Evolutionary conservation across 2,797 vertebrate genomes (phyloP).

Genomic region (Heteromormyrus szaboi): DNA sequence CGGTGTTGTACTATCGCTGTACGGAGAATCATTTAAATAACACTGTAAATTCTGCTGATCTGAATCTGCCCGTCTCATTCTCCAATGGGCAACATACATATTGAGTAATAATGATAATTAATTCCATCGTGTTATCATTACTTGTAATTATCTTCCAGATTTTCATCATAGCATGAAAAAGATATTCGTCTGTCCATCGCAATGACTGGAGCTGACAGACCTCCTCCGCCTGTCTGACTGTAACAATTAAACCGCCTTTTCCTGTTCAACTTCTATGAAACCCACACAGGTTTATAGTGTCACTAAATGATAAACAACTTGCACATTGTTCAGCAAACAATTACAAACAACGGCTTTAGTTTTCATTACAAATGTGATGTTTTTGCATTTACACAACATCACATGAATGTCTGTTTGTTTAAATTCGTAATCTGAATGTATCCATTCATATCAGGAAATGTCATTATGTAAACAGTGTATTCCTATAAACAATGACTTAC

Average conservation of each 20-base stretch:
- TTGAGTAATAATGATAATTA: not conserved
- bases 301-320: not conserved
- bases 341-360: not conserved
- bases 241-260: not conserved
- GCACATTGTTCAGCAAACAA: not conserved
- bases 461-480: not conserved
- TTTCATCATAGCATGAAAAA: not conserved
- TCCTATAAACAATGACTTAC: not conserved
- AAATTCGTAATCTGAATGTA: not conserved
- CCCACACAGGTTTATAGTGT: not conserved
- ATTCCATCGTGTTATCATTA: not conserved
- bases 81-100: not conserved
- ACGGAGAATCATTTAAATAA: not conserved
- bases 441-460: not conserved
- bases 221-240: not conserved
- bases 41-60: not conserved
- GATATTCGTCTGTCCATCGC: not conserved
- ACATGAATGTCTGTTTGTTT: not conserved
- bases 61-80: not conserved
- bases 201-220: not conserved
- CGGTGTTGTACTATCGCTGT: not conserved
- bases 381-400: not conserved
- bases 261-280: not conserved
- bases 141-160: not conserved
- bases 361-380: not conserved